Conservation (phyloP, 53 echinoderm and acorn worm species). For the Pentamera pediparva region DNA sequence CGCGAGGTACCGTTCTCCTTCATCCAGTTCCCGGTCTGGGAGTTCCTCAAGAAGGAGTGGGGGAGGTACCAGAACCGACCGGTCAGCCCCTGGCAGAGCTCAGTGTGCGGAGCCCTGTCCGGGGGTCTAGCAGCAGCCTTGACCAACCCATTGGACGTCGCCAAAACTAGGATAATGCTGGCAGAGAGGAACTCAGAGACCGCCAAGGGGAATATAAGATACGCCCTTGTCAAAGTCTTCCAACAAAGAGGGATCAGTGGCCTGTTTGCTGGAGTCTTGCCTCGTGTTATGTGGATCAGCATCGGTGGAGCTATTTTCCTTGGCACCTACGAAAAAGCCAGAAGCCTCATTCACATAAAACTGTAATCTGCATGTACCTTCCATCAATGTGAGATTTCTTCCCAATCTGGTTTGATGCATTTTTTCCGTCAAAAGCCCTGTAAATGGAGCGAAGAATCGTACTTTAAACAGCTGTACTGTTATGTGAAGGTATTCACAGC, state of each 20-base stretch:
- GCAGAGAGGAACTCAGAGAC: constrained; percentile 45
- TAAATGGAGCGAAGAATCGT: too few species aligned
- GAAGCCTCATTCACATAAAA: too few species aligned
- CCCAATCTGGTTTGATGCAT: too few species aligned
- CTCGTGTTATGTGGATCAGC: constrained; percentile 77
- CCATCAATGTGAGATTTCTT: too few species aligned
- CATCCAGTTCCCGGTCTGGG: constrained; percentile 95
- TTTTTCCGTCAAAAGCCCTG: too few species aligned
- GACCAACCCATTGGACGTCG: constrained; percentile 87
- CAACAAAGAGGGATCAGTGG: constrained; percentile 50
- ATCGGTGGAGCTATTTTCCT: constrained; percentile 88
- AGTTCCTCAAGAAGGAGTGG: constrained; percentile 72
- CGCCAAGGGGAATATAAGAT: constrained; percentile 47
- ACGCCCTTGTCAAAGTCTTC: constrained; percentile 50
- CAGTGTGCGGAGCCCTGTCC: constrained; percentile 70
- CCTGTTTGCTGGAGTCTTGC: constrained; percentile 83
- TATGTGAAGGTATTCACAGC: too few species aligned
- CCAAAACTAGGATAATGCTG: constrained; percentile 90
- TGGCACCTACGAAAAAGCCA: constrained; percentile 85
- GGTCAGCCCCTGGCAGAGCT: constrained; percentile 77
- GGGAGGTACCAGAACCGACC: constrained; percentile 40
- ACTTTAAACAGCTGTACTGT: too few species aligned
- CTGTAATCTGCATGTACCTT: too few species aligned
- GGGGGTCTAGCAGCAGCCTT: constrained; percentile 66
- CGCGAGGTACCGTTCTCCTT: constrained; percentile 90